Evolutionary conservation across 2,113 vertebrate species (phyloP).

Genomic region (Myodes glareolus): DNA sequence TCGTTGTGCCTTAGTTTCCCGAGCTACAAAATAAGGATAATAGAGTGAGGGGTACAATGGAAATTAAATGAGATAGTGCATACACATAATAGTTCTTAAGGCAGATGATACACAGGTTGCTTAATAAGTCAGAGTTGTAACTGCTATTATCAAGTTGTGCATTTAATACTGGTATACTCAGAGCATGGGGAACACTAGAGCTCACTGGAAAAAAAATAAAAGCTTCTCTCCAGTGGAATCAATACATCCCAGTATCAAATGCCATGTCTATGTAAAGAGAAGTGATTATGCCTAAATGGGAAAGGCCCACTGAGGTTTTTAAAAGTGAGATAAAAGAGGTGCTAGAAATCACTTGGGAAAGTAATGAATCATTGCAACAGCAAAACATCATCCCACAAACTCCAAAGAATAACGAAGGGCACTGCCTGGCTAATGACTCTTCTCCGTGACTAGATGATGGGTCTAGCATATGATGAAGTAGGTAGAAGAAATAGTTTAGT

Average conservation of each 20-base stretch:
- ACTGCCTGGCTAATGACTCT: slow-evolving; percentile 9
- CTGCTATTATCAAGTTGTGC: background rate
- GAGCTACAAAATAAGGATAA: background rate
- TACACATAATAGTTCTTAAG: background rate
- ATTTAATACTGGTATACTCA: background rate
- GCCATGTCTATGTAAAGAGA: background rate
- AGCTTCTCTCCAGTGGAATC: slow-evolving; percentile 47
- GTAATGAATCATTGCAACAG: slow-evolving; percentile 16
- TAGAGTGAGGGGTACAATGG: background rate
- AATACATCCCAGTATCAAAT: background rate
- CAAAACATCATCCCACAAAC: slow-evolving; percentile 48
- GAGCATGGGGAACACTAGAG: background rate
- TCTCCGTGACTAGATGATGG: background rate
- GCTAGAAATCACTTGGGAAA: slow-evolving; percentile 47
- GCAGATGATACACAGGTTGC: background rate
- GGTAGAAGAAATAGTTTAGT: background rate
- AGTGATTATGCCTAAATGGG: background rate
- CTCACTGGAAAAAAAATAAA: background rate
- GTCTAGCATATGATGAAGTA: background rate
- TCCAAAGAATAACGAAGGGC: slow-evolving; percentile 5
- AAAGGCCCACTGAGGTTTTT: background rate
- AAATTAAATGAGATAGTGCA: slow-evolving; percentile 36
- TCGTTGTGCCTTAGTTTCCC: background rate
- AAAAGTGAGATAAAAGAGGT: slow-evolving; percentile 45
- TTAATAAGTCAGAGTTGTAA: slow-evolving; percentile 17